Evolutionary conservation across 2,113 vertebrate genomes (phyloP).

Genomic region (Psilopogon haemacephalus): DNA sequence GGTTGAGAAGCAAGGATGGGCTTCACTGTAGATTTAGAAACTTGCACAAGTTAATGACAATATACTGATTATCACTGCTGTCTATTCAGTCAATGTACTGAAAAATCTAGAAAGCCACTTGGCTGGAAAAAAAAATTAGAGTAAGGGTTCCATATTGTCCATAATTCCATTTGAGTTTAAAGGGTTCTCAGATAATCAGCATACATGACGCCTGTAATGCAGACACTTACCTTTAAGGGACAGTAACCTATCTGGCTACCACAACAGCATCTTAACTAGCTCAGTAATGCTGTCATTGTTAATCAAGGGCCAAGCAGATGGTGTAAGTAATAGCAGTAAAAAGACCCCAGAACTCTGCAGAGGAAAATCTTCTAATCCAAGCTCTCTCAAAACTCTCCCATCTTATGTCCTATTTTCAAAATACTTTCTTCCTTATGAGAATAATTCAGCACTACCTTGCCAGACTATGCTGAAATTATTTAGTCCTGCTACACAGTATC

Average conservation of each 20-base stretch:
- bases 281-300: neutral
- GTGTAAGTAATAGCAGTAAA: neutral
- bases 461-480: neutral
- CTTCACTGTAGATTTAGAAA: neutral
- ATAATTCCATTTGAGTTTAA: neutral
- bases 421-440: neutral
- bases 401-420: neutral
- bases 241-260: neutral
- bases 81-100: neutral
- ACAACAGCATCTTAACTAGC: neutral
- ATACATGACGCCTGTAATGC: neutral
- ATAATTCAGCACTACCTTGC: neutral
- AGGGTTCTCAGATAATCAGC: neutral
- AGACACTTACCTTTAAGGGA: neutral
- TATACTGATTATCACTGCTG: neutral
- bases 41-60: accelerated
- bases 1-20: accelerated
- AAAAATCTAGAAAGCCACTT: neutral
- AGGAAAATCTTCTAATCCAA: neutral
- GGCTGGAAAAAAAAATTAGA: neutral
- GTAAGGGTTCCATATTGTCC: neutral
- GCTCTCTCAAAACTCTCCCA: neutral
- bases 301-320: neutral
- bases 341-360: neutral
- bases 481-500: neutral